Evolutionary conservation across 2,888 invertebrate genomes (phyloP).

Genomic region (Nowickia ferox): DNA sequence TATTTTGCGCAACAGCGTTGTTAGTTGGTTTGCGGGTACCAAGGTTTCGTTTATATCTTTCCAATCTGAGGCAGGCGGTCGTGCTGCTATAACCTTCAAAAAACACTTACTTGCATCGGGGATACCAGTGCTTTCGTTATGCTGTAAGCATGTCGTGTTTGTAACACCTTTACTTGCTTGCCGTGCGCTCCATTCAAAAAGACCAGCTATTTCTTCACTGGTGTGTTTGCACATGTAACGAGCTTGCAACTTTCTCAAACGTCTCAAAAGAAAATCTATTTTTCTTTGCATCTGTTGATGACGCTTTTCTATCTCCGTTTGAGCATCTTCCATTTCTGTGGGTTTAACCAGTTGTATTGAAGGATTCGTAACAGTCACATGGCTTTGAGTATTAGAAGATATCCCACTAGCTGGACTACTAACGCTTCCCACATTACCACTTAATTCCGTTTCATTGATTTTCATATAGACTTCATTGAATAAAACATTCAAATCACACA

Average conservation of each 20-base stretch:
- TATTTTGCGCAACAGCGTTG: conserved; percentile 83
- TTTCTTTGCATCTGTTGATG: conserved; percentile 86
- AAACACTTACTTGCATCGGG: conserved; percentile 64
- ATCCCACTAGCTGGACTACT: conserved; percentile 14
- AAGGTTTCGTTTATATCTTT: conserved; percentile 82
- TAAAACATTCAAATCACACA: conserved; percentile 81
- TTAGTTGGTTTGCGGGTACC: conserved; percentile 84
- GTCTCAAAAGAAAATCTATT: conserved; percentile 88
- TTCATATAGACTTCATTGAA: conserved; percentile 78
- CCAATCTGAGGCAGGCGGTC: conserved; percentile 76
- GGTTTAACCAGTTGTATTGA: conserved; percentile 69
- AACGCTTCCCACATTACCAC: conserved; percentile 35
- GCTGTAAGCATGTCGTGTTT: conserved; percentile 63
- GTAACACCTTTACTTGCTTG: conserved; percentile 69
- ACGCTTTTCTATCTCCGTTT: conserved; percentile 78
- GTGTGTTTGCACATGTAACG: conserved; percentile 90
- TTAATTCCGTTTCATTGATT: conserved; percentile 65
- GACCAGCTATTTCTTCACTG: conserved; percentile 90
- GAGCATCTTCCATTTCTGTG: conserved; percentile 76
- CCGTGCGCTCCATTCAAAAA: conserved; percentile 89
- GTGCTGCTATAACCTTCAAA: conserved; percentile 76
- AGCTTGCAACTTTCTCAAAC: conserved; percentile 90
- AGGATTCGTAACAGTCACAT: conserved; percentile 47
- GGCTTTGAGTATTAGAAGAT: conserved; percentile 36
- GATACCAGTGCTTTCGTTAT: conserved; percentile 50